Base-by-base conservation (phyloP, 1,140 invertebrate species). In the Argopecten irradians region DNA sequence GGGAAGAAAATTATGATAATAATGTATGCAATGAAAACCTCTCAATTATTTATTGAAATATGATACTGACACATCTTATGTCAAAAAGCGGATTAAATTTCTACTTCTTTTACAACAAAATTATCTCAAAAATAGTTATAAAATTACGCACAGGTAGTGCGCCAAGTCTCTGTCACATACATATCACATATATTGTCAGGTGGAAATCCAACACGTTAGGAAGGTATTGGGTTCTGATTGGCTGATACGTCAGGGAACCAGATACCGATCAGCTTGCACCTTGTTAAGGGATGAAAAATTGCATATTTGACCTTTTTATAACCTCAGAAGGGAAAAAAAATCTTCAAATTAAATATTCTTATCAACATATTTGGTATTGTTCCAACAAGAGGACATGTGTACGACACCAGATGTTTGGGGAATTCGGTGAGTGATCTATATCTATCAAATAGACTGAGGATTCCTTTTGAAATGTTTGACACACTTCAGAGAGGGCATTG, bases 21-120 rank as follows among this genome's bases (percentile, higher is more conserved):
- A 71, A n/a, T n/a, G 55, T 28, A 28, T n/a, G 28, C 55, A 28
- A n/a, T 3, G 16, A 71, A 71, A 3, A 1, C 22, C 7, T 71
- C n/a, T 71, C n/a, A 71, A 71, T 71, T 71, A 28, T 71, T 7
- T 28, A 16, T n/a, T 71, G 55, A 28, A 71, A 71, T 71, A n/a
- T 71, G n/a, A 71, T 28, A 71, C 55, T 71, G 55, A 71, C 55
- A 71, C 55, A 71, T 71, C 55, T 71, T 71, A 71, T 71, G 55
- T n/a, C 55, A 71, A 28, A 71, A 71, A n/a, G 0, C 14, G 55
- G 55, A 71, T 71, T 71, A 28, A 71, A 71, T 71, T 71, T 71
- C 55, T 0, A 28, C n/a, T 71, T 71, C 55, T 28, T 71, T 71
- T 28, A 71, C 55, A 71, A 71, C 55, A n/a, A 71, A 71, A 71